A percentile compares a stretch with the other conserved stretches of the same genome.
phyloP scores from a whole-genome alignment of 1,140 invertebrate species.

The Zelostemma sp. region DNA sequence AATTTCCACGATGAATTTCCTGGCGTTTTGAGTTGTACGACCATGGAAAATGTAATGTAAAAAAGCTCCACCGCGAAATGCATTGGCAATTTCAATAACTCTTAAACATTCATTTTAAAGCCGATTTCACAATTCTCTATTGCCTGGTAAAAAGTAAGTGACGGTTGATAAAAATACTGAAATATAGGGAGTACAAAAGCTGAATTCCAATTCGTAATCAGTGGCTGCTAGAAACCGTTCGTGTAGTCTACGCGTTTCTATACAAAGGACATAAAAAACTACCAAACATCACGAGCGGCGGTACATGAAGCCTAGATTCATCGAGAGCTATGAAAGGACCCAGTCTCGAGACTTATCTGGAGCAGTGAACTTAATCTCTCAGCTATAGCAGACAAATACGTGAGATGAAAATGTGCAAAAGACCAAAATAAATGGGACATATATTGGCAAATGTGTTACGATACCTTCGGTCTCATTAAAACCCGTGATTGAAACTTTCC shows the following conservation, averaged over 20 bases:
- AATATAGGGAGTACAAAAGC: too few species aligned
- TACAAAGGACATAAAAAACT: not conserved
- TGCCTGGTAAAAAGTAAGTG: too few species aligned
- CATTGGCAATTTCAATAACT: too few species aligned
- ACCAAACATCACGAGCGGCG: not conserved
- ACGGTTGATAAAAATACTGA: too few species aligned
- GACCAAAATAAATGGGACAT: too few species aligned
- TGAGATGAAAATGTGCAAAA: not conserved
- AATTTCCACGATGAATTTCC: not conserved
- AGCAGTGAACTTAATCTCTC: not conserved
- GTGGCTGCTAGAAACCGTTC: not conserved
- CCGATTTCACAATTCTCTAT: too few species aligned
- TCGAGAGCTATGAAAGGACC: not conserved
- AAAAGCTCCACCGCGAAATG: too few species aligned
- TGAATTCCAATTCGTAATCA: too few species aligned
- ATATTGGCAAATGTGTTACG: too few species aligned
- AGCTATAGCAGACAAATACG: not conserved
- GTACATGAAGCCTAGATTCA: not conserved
- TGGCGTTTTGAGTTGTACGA: not conserved
- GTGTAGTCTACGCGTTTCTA: not conserved
- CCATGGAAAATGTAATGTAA: not conserved
- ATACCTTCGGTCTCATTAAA: too few species aligned
- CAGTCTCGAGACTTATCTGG: not conserved
- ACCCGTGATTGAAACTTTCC: too few species aligned
- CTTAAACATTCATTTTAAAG: too few species aligned